These are phyloP conservation scores for Agraylea sexmaculata DNA, from an alignment of 1,140 invertebrate genomes.

Conservation along the genomic window DNA sequence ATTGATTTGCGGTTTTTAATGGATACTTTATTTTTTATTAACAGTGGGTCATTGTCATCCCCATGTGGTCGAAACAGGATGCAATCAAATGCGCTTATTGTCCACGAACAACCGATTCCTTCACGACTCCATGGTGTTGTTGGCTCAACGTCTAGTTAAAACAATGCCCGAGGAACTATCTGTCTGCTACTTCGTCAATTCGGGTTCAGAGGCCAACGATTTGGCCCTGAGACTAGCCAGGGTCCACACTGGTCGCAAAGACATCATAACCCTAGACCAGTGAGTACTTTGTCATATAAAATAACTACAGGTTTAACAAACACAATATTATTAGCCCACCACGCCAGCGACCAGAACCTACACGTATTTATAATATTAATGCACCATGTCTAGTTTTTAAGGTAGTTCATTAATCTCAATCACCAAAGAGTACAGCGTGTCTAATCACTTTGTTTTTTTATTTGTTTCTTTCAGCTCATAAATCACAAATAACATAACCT, in stretches of 20 bases:
- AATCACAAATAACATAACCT: slow-evolving; percentile 19
- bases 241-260: slow-evolving; percentile 76
- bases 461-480: slow-evolving; percentile 31
- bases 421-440: slow-evolving; percentile 17
- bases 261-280: slow-evolving; percentile 92
- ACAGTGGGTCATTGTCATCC: slow-evolving; percentile 96
- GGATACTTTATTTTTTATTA: slow-evolving; percentile 22
- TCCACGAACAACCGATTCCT: slow-evolving; percentile 93
- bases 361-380: not conserved
- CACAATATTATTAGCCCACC: slow-evolving; percentile 10
- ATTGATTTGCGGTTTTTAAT: too few relatives aligned
- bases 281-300: slow-evolving; percentile 50
- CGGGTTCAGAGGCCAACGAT: slow-evolving; percentile 99
- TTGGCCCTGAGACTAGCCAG: slow-evolving; percentile 83
- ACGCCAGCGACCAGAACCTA: not conserved
- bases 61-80: slow-evolving; percentile 76
- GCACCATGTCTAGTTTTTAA: not conserved
- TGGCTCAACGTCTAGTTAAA: slow-evolving; percentile 71
- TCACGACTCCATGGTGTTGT: slow-evolving; percentile 88
- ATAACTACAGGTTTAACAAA: slow-evolving; percentile 53
- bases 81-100: slow-evolving; percentile 77
- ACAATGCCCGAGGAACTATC: slow-evolving; percentile 73
- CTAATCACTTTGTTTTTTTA: slow-evolving; percentile 28
- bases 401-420: not conserved
- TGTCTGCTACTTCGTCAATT: slow-evolving; percentile 96